Conservation (phyloP, 1,140 invertebrate species). For the Sweltsa coloradensis region DNA sequence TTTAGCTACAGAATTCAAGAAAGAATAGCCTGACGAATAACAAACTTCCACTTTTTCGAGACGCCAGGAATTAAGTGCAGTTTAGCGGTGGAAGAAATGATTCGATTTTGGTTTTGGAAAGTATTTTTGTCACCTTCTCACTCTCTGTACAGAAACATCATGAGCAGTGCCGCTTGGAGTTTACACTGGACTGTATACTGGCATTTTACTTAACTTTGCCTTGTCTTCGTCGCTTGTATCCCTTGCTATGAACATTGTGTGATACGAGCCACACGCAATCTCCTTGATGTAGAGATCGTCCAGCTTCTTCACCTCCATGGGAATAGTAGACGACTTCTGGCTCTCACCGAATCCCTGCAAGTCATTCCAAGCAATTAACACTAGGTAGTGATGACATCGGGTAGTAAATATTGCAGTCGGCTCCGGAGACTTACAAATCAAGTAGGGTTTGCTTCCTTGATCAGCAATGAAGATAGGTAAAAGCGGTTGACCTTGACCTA, state of each 20-base stretch:
- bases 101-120: too few species aligned
- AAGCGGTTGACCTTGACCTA: not conserved
- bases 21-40: too few species aligned
- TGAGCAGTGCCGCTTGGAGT: too few species aligned
- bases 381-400: not conserved
- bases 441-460: not conserved
- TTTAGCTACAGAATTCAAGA: too few species aligned
- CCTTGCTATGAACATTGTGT: slow-evolving; percentile 60
- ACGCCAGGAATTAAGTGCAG: too few species aligned
- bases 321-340: slow-evolving; percentile 73
- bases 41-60: too few species aligned
- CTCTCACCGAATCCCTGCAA: slow-evolving; percentile 74
- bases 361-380: slow-evolving; percentile 8
- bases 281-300: slow-evolving; percentile 68
- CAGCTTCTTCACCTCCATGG: slow-evolving; percentile 78
- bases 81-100: too few species aligned
- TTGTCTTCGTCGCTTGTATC: slow-evolving; percentile 53
- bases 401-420: not conserved
- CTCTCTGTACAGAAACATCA: too few species aligned
- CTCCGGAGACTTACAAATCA: not conserved
- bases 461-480: not conserved
- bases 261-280: slow-evolving; percentile 71
- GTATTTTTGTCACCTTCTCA: too few species aligned
- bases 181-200: slow-evolving; percentile 39
- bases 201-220: slow-evolving; percentile 45